These are phyloP conservation scores for Brachionus asplanchnoidis DNA, from an alignment of 1,140 invertebrate genomes.

Conservation along the genomic window DNA sequence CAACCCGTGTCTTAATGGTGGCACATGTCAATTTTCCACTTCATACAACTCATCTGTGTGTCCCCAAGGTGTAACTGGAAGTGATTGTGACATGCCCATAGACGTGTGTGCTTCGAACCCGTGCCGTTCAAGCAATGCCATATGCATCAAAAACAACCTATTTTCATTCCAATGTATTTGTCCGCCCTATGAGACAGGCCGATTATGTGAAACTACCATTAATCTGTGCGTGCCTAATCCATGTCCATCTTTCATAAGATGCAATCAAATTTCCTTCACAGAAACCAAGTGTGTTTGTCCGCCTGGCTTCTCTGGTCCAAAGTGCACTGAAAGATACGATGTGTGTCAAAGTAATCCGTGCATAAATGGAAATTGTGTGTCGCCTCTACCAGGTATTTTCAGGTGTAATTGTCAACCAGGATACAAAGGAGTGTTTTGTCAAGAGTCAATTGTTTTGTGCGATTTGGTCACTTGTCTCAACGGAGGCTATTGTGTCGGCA, in stretches of 20 bases:
- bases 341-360: constrained; percentile 65
- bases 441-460: constrained; percentile 10
- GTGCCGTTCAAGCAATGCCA: constrained; percentile 58
- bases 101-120: constrained; percentile 47
- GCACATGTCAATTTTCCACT: constrained; percentile 46
- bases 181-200: background rate
- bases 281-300: constrained; percentile 72
- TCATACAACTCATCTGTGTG: constrained; percentile 41
- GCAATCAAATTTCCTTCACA: constrained; percentile 61
- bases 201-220: constrained; percentile 43
- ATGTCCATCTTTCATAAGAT: background rate
- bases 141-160: constrained; percentile 58
- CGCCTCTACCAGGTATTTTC: constrained; percentile 60
- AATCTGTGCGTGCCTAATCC: constrained; percentile 10
- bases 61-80: constrained; percentile 43
- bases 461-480: constrained; percentile 42
- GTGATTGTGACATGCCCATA: constrained; percentile 44
- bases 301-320: constrained; percentile 71
- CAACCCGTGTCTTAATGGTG: constrained; percentile 43
- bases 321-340: background rate
- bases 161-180: constrained; percentile 25
- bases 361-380: constrained; percentile 56
- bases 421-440: constrained; percentile 16
- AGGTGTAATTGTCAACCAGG: constrained; percentile 53
- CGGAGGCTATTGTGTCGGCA: constrained; percentile 42